Conservation (phyloP, 2,888 invertebrate genomes). For the Gerris lacustris region DNA sequence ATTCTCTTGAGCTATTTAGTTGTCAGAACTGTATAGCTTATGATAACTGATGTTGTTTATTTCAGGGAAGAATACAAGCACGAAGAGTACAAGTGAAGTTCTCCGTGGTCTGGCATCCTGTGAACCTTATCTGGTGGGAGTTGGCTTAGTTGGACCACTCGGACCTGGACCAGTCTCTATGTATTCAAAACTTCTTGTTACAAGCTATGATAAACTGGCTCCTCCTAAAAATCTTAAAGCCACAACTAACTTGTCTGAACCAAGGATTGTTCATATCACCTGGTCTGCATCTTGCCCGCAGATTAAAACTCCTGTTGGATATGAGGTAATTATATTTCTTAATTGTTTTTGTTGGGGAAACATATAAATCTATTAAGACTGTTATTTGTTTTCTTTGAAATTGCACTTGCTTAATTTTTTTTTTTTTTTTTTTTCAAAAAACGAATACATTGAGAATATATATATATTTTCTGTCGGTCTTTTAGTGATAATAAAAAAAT, state of each 20-base stretch:
- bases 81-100: constrained; percentile 29
- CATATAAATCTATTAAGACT: too few relatives aligned
- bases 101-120: constrained; percentile 57
- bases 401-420: too few relatives aligned
- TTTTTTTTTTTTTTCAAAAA: too few relatives aligned
- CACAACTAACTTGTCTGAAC: constrained; percentile 26
- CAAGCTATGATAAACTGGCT: constrained; percentile 50
- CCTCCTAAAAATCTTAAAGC: constrained; percentile 56
- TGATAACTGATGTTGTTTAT: constrained; percentile 28
- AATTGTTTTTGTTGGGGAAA: too few relatives aligned
- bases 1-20: too few relatives aligned
- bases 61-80: constrained; percentile 41
- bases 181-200: constrained; percentile 42
- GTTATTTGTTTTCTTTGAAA: too few relatives aligned
- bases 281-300: constrained; percentile 61
- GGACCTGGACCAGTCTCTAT: constrained; percentile 53
- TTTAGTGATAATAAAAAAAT: too few relatives aligned
- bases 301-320: constrained; percentile 41
- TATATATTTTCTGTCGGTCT: too few relatives aligned
- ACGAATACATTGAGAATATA: too few relatives aligned
- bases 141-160: constrained; percentile 50
- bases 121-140: constrained; percentile 57
- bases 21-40: too few relatives aligned
- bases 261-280: constrained; percentile 44
- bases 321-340: constrained; percentile 44